Base-by-base conservation (phyloP, 2,888 invertebrate genomes). In the Octodonta nipae region DNA sequence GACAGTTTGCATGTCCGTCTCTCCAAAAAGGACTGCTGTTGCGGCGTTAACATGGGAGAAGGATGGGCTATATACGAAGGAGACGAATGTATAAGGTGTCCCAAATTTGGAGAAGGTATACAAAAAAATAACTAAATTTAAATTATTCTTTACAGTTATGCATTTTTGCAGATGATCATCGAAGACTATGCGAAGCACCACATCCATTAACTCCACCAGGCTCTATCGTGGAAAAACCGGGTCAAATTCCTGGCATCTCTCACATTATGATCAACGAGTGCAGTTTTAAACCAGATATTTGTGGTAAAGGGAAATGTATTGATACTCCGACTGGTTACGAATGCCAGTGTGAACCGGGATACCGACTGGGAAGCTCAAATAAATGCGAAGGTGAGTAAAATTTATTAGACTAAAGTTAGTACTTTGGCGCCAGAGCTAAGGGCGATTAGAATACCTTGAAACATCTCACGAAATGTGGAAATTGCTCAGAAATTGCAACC, bases 11-110 rank as follows among this genome's bases (percentile, higher is more conserved):
- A 73, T 0, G 73, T 81, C 58, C 64, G 74, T 42, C 63, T 85
- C 26, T 83, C 85, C 2, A 79, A 82, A 56, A 71, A 78, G 41
- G 86, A 86, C 58, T 87, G 87, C 54, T 87, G 87, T 59, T 87
- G 87, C 58, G 82, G 84, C 1, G 74, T 79, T 56, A 83, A 83
- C 59, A 80, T 83, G 76, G 87, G 86, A 3, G 74, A 81, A 50
- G 87, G 83, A 5, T 87, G 86, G 86, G 43, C 43, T 2, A 43
- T 41, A 39, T 43, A 35, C 14, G 38, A 38, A 7, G 76, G 83
- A 32, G 75, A 78, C 43, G 66, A 74, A 37, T 88, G 87, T 56
- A 71, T 76, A 36, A 69, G 76, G 26, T 88, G 88, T 57, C 85
- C 86, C 1, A 54, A 63, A 41, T 61, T 60, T 36, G 72, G 73